A percentile compares a stretch with the other conserved stretches of the same genome.
Conservation (phyloP, 2,888 invertebrate species). For the Tetrapedia diversipes region DNA sequence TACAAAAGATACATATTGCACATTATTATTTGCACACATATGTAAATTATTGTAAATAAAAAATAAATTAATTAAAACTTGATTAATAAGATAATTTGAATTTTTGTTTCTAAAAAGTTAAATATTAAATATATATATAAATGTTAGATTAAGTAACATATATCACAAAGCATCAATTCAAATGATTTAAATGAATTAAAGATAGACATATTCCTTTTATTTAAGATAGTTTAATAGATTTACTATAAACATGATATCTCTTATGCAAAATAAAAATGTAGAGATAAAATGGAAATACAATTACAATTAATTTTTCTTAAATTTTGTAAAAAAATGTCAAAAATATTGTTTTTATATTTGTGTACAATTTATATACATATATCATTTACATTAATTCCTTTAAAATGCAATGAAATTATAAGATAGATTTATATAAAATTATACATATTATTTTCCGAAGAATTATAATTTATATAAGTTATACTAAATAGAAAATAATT, state of each 20-base stretch:
- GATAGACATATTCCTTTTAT: constrained; percentile 39
- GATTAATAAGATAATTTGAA: constrained; percentile 6
- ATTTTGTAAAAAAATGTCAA: constrained; percentile 48
- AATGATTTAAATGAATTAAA: constrained; percentile 41
- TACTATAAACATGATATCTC: constrained; percentile 50
- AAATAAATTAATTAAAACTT: constrained; percentile 32
- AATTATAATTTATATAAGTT: constrained; percentile 24
- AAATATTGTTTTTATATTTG: constrained; percentile 50
- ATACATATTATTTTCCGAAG: constrained; percentile 18
- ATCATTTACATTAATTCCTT: constrained; percentile 32
- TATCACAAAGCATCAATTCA: constrained; percentile 11
- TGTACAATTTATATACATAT: constrained; percentile 41
- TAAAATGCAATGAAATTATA: constrained; percentile 10
- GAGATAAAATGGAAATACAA: constrained; percentile 1
- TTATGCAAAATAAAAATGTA: constrained; percentile 32
- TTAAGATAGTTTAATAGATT: constrained; percentile 32
- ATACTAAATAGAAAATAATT: constrained; percentile 47
- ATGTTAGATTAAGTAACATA: constrained; percentile 10
- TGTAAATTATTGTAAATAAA: constrained; percentile 60
- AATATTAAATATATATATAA: constrained; percentile 25
- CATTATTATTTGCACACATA: constrained; percentile 4
- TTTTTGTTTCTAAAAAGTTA: constrained; percentile 9
- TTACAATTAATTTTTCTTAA: constrained; percentile 48
- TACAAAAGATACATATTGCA: constrained; percentile 11
- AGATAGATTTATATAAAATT: constrained; percentile 41